phyloP scores from a whole-genome alignment of 37 sponge, comb jelly and placozoan species.

The Axinella damicornis region DNA sequence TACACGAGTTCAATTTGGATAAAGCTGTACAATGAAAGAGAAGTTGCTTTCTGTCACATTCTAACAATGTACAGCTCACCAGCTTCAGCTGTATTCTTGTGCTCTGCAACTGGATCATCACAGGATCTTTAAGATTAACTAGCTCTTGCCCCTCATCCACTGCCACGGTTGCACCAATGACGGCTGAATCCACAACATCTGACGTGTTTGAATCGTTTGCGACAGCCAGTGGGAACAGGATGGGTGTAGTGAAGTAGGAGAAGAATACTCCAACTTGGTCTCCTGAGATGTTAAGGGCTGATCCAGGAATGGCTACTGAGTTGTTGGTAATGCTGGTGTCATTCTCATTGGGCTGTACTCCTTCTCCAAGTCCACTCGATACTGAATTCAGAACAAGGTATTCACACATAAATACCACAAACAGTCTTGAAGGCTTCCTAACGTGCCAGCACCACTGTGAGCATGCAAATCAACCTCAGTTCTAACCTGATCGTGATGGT shows the following conservation, averaged over 20 bases:
- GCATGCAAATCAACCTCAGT: no score
- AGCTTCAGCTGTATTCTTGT: not conserved
- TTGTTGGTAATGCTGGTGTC: not conserved
- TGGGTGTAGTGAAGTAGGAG: conserved; percentile 22
- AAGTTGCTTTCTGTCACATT: no score
- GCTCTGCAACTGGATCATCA: conserved; percentile 35
- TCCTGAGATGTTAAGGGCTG: conserved; percentile 7
- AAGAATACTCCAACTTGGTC: conserved; percentile 15
- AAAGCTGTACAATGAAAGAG: no score
- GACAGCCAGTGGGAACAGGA: conserved; percentile 42
- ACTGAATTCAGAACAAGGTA: no score
- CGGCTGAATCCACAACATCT: conserved; percentile 26
- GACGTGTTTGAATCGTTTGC: not conserved
- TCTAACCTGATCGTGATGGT: no score
- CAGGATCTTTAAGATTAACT: conserved; percentile 4
- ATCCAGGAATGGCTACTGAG: conserved; percentile 27
- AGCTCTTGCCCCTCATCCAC: conserved; percentile 9
- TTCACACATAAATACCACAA: no score
- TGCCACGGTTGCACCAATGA: conserved; percentile 23
- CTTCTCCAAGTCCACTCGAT: no score
- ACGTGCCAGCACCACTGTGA: no score
- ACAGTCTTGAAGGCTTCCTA: no score
- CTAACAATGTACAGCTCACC: not conserved
- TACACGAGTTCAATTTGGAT: no score
- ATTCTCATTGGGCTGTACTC: not conserved